Evolutionary conservation across 2,888 invertebrate species (phyloP), one percentile per base, ranked within the genome.

Genomic region (Drosophila dives): DNA sequence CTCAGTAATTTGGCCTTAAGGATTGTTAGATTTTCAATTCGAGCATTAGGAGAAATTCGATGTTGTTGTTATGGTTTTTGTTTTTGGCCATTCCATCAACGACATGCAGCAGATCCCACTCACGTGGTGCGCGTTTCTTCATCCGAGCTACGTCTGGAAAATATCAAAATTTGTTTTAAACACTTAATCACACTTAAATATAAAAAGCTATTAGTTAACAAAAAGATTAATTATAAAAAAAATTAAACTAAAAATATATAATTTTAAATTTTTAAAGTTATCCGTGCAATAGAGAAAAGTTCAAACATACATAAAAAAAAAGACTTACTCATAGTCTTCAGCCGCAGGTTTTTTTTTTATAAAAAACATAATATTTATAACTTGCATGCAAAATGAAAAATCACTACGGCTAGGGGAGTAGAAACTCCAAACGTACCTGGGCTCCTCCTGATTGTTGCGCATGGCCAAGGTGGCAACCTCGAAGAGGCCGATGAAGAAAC

Each of bases 401-500:
- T n/a, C 7, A 42, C 17, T 5, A 4, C 20, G 12, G 10, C 29
- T 20, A 11, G 12, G 3, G n/a, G 12, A 12, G n/a, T n/a, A 58
- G 45, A 5, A 7, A 29, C 12, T 36, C 45, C 58, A 56, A 55
- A 65, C 80, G 81, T 88, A 93, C 93, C 92, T 92, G 40, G 81
- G 79, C 59, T 92, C 92, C 8, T 45, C 45, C 64, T 92, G 92
- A 61, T 86, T 86, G 34, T 84, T 66, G 73, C 95, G 94, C 81
- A 96, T 94, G 80, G 96, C 94, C 64, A 94, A 94, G 23, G 96
- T 95, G 49, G 96, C 96, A 69, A 98, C 94, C 93, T 98, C 98
- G 77, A 98, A 95, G 20, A 97, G 97, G 2, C 99, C 99, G 93
- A 99, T 97, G 63, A 99, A 95, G 88, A 97, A 97, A 93, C 99